These are phyloP conservation scores for Sebastes vulpes DNA, from an alignment of 2,797 vertebrate genomes.

Conservation along the genomic window DNA sequence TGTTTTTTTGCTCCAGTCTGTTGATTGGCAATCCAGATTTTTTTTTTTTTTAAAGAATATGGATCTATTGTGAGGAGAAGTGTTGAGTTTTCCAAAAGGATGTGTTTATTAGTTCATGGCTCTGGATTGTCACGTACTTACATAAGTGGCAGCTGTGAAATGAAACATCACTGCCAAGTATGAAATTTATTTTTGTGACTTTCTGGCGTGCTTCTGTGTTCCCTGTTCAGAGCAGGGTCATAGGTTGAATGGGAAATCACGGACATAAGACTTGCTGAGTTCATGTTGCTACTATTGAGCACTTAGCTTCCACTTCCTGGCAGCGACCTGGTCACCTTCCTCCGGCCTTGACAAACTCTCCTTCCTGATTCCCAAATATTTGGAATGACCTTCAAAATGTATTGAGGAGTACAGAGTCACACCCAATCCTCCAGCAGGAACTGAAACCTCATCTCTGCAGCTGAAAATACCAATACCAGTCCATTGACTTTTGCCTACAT, in stretches of 20 bases:
- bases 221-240: slow-evolving; percentile 28
- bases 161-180: slow-evolving; percentile 29
- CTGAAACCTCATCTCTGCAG: slow-evolving; percentile 17
- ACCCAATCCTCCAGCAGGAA: slow-evolving; percentile 24
- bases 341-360: slow-evolving; percentile 33
- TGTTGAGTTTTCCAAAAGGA: slow-evolving; percentile 58
- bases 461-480: neutral
- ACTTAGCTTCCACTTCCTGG: slow-evolving; percentile 38
- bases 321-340: slow-evolving; percentile 42
- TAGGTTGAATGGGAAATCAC: slow-evolving; percentile 46
- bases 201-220: slow-evolving; percentile 20
- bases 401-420: slow-evolving; percentile 24
- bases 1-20: slow-evolving; percentile 35
- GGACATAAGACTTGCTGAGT: slow-evolving; percentile 44
- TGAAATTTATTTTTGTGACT: slow-evolving; percentile 57
- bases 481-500: neutral
- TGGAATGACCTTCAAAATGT: slow-evolving; percentile 25
- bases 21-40: slow-evolving; percentile 41
- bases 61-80: slow-evolving; percentile 37
- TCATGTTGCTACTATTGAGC: slow-evolving; percentile 39
- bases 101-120: slow-evolving; percentile 51
- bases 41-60: slow-evolving; percentile 11
- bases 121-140: slow-evolving; percentile 37
- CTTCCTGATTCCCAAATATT: slow-evolving; percentile 18
- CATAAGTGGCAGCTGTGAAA: slow-evolving; percentile 38